Conservation (phyloP, 2,113 vertebrate genomes). For the Sakesphorus luctuosus region DNA sequence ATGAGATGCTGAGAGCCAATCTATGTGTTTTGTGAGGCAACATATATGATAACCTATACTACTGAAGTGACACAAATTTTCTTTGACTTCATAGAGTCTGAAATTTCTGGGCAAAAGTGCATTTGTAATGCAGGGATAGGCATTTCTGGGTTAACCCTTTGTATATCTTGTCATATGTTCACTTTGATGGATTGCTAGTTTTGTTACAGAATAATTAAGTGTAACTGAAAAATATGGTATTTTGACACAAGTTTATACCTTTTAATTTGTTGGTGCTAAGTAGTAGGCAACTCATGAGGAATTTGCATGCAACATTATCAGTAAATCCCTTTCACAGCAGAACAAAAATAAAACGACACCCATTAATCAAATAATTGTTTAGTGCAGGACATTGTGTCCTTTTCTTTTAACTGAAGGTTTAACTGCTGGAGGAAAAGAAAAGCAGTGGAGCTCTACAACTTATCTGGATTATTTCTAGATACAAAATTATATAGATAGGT, state of each 20-base stretch:
- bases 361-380: conserved; percentile 38
- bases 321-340: conserved; percentile 22
- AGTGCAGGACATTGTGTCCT: not conserved
- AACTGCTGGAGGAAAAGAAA: not conserved
- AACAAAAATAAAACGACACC: not conserved
- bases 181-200: not conserved
- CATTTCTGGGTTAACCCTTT: not conserved
- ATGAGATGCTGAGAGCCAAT: not conserved
- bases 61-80: not conserved
- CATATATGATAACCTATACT: not conserved
- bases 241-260: not conserved
- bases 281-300: not conserved
- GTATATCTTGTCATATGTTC: not conserved
- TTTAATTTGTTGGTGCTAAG: not conserved
- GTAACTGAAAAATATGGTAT: not conserved
- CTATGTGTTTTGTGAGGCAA: not conserved
- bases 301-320: conserved; percentile 13
- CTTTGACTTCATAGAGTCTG: not conserved
- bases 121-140: not conserved
- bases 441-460: not conserved
- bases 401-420: conserved; percentile 46
- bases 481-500: conserved; percentile 42
- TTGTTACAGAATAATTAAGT: not conserved
- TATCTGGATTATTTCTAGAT: not conserved
- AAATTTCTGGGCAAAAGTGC: not conserved